phyloP scores from a whole-genome alignment of 2,888 invertebrate genomes.

The Dusona sp. region DNA sequence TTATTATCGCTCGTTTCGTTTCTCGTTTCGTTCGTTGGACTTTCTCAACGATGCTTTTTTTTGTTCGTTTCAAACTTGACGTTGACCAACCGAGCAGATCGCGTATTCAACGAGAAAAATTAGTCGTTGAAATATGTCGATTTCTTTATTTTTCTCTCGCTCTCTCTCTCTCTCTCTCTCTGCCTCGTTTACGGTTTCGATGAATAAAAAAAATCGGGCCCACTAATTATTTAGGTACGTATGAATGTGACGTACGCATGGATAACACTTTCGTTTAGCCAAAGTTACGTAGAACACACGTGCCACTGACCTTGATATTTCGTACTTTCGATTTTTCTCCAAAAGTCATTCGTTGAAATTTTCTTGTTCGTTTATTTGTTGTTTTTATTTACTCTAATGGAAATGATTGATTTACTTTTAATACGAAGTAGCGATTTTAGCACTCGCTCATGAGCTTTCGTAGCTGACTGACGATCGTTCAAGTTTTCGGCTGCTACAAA shows the following conservation, averaged over 20 bases:
- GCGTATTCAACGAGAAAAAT: not conserved
- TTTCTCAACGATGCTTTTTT: slow-evolving; percentile 11
- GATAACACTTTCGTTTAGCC: not conserved
- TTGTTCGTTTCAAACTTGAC: not conserved
- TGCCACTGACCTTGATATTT: not conserved
- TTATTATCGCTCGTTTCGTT: slow-evolving; percentile 37
- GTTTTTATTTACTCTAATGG: not conserved
- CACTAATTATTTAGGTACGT: not conserved
- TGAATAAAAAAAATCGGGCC: not conserved
- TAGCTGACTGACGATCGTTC: slow-evolving; percentile 38
- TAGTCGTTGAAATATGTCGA: not conserved
- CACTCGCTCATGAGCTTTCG: slow-evolving; percentile 23
- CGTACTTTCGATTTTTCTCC: not conserved
- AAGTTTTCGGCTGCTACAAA: not conserved
- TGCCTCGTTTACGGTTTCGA: not conserved
- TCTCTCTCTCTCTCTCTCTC: slow-evolving; percentile 12
- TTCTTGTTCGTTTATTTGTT: not conserved
- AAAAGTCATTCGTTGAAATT: not conserved
- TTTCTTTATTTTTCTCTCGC: too few relatives aligned
- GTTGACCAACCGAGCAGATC: slow-evolving; percentile 2
- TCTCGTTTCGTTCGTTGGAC: slow-evolving; percentile 41
- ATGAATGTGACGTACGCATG: not conserved
- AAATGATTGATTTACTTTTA: not conserved
- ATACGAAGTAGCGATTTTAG: not conserved
- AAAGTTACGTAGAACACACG: slow-evolving; percentile 4